Conservation (phyloP, 2,113 vertebrate genomes). For the Malurus cyaneus region DNA sequence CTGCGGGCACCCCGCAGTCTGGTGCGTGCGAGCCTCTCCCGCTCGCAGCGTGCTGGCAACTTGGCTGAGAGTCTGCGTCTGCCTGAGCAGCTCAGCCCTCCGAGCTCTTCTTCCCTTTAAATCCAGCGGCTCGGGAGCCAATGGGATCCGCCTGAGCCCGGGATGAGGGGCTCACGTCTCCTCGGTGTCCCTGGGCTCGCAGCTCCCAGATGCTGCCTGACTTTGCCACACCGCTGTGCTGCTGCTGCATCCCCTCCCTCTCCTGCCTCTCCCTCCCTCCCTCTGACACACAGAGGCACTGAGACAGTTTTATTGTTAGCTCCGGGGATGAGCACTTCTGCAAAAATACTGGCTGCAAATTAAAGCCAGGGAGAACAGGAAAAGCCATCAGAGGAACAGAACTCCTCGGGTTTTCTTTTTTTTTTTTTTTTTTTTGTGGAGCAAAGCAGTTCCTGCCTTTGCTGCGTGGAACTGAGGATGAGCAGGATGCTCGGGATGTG, state of each 20-base stretch:
- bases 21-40: background rate
- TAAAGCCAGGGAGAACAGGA: background rate
- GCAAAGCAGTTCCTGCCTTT: background rate
- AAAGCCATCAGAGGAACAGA: background rate
- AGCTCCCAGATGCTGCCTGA: constrained; percentile 5
- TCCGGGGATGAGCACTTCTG: background rate
- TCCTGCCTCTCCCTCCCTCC: background rate
- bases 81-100: background rate
- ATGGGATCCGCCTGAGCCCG: constrained; percentile 28
- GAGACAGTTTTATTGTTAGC: constrained; percentile 4
- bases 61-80: constrained; percentile 16
- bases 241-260: constrained; percentile 16
- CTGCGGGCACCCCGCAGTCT: background rate
- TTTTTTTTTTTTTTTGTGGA: background rate
- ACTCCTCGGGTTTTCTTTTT: background rate
- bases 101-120: constrained; percentile 2
- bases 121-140: constrained; percentile 46
- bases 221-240: background rate
- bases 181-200: background rate
- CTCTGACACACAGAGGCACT: background rate
- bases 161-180: background rate
- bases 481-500: background rate
- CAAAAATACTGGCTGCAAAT: background rate
- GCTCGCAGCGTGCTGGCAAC: constrained; percentile 23
- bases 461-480: background rate